Percentiles rank a stretch among this genome's conserved stretches.
Evolutionary conservation across 2,113 vertebrate genomes (phyloP).

Genomic region (Campylorhamphus procurvoides): DNA sequence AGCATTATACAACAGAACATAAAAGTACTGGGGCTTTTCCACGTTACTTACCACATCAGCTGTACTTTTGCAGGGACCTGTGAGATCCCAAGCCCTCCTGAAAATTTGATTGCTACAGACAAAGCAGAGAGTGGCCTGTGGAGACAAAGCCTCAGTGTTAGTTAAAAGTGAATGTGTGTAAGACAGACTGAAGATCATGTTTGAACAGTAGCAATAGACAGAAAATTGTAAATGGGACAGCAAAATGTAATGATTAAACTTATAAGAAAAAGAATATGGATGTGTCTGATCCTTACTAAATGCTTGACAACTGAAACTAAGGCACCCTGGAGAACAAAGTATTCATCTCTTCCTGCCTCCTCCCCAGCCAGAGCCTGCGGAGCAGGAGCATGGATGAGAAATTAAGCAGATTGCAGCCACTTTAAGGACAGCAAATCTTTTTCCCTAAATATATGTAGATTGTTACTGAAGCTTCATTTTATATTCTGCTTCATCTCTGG

Average conservation of each 20-base stretch:
- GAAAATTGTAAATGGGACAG: not conserved
- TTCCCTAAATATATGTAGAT: not conserved
- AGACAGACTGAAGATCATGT: not conserved
- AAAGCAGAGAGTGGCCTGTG: not conserved
- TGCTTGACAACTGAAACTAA: not conserved
- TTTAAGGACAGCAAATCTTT: not conserved
- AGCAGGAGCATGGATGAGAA: not conserved
- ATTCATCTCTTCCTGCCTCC: not conserved
- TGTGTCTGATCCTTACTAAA: not conserved
- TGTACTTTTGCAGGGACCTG: not conserved
- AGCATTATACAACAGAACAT: not conserved
- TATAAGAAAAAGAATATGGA: not conserved
- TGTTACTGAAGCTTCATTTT: not conserved
- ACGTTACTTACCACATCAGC: not conserved
- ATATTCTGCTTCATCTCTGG: not conserved
- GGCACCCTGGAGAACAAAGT: not conserved
- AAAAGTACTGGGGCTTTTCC: not conserved
- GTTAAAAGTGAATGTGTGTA: not conserved
- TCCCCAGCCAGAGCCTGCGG: not conserved
- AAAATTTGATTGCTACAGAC: not conserved
- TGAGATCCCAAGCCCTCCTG: not conserved
- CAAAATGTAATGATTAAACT: not conserved
- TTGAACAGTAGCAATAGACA: not conserved
- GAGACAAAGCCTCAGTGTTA: rapidly evolving
- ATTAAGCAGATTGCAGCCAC: not conserved